Conservation (phyloP, 2,113 vertebrate genomes). For the Elachura formosa region DNA sequence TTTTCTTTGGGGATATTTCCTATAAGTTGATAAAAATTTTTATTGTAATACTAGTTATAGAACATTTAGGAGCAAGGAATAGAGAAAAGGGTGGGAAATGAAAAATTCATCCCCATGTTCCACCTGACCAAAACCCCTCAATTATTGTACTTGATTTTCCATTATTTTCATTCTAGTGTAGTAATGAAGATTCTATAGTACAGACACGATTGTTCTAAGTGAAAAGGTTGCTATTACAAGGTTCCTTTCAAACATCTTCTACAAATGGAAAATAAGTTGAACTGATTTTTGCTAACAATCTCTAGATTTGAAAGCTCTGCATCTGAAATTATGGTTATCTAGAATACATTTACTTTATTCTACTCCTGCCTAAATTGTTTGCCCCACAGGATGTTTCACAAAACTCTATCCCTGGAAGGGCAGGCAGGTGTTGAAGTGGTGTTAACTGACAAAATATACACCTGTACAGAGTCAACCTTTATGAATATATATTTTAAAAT, state of each 20-base stretch:
- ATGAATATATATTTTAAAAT: background rate
- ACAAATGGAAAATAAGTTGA: background rate
- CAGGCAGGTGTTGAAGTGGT: background rate
- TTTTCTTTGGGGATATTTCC: conserved; percentile 11
- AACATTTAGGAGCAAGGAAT: background rate
- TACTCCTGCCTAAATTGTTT: background rate
- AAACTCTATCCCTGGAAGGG: background rate
- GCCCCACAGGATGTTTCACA: background rate
- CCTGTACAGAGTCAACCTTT: background rate
- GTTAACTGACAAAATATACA: background rate
- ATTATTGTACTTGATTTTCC: background rate
- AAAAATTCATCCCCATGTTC: background rate
- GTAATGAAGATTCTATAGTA: background rate
- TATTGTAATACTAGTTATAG: background rate
- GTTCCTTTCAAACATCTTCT: background rate
- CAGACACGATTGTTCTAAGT: background rate
- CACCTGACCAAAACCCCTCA: background rate
- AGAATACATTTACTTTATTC: background rate
- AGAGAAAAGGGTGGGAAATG: background rate
- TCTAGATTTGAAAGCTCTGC: background rate
- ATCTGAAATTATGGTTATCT: background rate
- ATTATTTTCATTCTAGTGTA: background rate
- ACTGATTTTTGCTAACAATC: background rate
- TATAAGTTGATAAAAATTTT: conserved; percentile 6
- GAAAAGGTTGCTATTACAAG: background rate